Percentiles rank a stretch among this genome's conserved stretches.
These are phyloP conservation scores for Alaudala cheleensis DNA, from an alignment of 2,113 vertebrate genomes.

Conservation along the genomic window DNA sequence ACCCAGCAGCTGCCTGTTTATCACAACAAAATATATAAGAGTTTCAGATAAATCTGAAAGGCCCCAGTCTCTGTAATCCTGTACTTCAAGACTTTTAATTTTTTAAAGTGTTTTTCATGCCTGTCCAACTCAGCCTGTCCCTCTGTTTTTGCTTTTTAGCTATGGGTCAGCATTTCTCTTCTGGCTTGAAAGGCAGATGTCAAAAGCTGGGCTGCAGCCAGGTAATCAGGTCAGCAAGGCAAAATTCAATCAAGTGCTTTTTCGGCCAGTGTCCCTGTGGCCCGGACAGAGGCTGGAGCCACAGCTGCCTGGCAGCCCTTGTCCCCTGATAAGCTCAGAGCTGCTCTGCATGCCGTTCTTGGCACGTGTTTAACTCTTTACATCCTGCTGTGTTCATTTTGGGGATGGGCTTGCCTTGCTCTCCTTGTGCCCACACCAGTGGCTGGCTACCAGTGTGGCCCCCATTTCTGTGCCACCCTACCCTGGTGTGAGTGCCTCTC, in stretches of 20 bases:
- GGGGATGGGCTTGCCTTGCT: not conserved
- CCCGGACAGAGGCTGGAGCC: fast-evolving
- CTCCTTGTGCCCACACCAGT: not conserved
- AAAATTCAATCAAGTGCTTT: not conserved
- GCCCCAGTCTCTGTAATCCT: not conserved
- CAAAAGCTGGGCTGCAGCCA: not conserved
- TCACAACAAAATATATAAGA: not conserved
- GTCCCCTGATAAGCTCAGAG: not conserved
- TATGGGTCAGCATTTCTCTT: not conserved
- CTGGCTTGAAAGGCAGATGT: not conserved
- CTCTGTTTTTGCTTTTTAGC: not conserved
- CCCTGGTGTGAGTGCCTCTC: not conserved
- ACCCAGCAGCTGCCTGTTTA: not conserved
- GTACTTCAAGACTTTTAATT: not conserved
- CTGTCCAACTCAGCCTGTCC: not conserved
- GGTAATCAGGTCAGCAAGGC: not conserved
- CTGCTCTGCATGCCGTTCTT: not conserved
- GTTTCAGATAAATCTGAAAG: not conserved
- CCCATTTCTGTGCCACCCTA: not conserved
- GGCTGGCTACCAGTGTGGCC: not conserved
- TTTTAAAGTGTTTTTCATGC: too few relatives aligned
- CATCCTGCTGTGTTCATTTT: fast-evolving
- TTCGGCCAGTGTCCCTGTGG: not conserved
- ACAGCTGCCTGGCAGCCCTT: not conserved
- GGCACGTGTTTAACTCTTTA: not conserved